A percentile compares a stretch with the other conserved stretches of the same genome.
Conservation (phyloP, 2,888 invertebrate species). For the Hirtodrosophila confusa region DNA sequence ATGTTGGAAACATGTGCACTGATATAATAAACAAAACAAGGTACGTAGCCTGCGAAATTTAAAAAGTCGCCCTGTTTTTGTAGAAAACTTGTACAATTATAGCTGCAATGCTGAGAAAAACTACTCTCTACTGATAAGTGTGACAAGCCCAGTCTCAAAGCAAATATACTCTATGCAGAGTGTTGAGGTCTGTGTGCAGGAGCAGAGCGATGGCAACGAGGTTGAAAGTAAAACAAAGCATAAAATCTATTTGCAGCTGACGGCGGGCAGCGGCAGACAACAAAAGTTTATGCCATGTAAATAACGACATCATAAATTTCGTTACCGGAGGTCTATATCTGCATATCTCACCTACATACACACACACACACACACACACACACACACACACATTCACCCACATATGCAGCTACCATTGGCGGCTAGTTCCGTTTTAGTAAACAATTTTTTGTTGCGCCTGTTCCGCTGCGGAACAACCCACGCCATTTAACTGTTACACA, state of each 20-base stretch:
- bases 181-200: conserved; percentile 27
- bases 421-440: conserved; percentile 70
- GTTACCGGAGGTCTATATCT: conserved; percentile 55
- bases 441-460: conserved; percentile 39
- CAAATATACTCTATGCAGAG: neutral
- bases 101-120: too few species aligned
- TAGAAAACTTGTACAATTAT: too few species aligned
- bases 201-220: conserved; percentile 20
- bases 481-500: conserved; percentile 65
- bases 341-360: conserved; percentile 53
- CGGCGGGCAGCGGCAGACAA: conserved; percentile 41
- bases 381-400: conserved; percentile 8
- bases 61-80: too few species aligned
- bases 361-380: conserved; percentile 4
- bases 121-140: neutral
- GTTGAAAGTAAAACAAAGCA: conserved; percentile 70
- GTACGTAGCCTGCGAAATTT: too few species aligned
- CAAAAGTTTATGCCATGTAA: conserved; percentile 79
- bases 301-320: conserved; percentile 79
- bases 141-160: neutral
- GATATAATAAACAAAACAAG: too few species aligned
- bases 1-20: too few species aligned
- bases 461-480: conserved; percentile 13
- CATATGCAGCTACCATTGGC: conserved; percentile 33
- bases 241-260: conserved; percentile 73